phyloP scores from a whole-genome alignment of 2,797 vertebrate genomes.

The Coranthus polyacanthus region DNA sequence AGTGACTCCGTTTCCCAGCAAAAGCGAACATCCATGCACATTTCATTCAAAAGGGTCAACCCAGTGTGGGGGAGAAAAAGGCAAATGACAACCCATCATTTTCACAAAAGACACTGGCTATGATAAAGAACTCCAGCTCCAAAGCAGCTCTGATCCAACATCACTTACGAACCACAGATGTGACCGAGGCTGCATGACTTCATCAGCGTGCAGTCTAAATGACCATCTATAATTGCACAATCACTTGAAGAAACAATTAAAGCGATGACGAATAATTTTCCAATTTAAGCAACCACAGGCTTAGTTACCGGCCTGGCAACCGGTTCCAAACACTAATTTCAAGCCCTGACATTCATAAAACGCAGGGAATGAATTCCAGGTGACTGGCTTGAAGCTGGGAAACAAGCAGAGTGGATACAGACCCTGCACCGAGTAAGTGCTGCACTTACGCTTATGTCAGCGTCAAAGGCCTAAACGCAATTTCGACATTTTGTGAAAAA shows the following conservation, averaged over 20 bases:
- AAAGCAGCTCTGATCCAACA: slow-evolving; percentile 11
- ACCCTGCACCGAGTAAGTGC: background rate
- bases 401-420: slow-evolving; percentile 7
- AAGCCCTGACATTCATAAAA: slow-evolving; percentile 25
- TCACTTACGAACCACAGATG: slow-evolving; percentile 5
- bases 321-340: slow-evolving; percentile 37
- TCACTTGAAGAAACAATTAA: slow-evolving; percentile 9
- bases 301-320: slow-evolving; percentile 38
- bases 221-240: background rate
- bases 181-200: background rate
- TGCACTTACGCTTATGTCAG: slow-evolving; percentile 8
- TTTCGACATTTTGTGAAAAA: background rate
- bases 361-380: slow-evolving; percentile 44
- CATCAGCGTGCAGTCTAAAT: background rate
- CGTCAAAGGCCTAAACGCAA: background rate
- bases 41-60: background rate
- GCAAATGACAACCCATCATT: background rate
- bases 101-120: background rate
- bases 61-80: background rate
- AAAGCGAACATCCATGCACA: background rate
- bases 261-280: slow-evolving; percentile 9
- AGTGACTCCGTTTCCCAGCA: background rate
- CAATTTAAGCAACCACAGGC: slow-evolving; percentile 14
- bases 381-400: slow-evolving; percentile 27
- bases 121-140: slow-evolving; percentile 4